Evolutionary conservation across 2,888 invertebrate genomes (phyloP).

Genomic region (Lasioglossum lativentre): DNA sequence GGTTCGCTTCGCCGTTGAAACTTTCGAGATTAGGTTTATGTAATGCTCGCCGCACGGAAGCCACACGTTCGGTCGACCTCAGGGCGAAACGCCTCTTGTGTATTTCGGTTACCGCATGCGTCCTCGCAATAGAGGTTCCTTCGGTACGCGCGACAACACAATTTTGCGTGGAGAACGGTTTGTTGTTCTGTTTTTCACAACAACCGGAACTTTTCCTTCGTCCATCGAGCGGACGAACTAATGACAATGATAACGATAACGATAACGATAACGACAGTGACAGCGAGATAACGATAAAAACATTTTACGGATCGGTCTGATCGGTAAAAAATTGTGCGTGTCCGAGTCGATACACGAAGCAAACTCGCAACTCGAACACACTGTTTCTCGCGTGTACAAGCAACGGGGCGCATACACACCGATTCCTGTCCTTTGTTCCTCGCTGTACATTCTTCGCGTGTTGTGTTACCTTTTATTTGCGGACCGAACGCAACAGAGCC

Average conservation of each 20-base stretch:
- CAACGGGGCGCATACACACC: not conserved
- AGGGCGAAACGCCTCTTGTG: not conserved
- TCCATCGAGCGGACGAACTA: not conserved
- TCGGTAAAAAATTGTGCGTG: not conserved
- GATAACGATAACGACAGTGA: not conserved
- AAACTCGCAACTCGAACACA: not conserved
- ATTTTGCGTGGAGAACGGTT: not conserved
- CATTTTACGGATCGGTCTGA: not conserved
- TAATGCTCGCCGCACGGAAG: slow-evolving; percentile 47
- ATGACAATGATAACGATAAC: not conserved
- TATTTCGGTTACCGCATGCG: not conserved
- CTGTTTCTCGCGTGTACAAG: not conserved
- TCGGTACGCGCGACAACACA: too few species aligned
- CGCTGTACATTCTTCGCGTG: slow-evolving; percentile 24
- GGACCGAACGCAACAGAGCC: slow-evolving; percentile 32
- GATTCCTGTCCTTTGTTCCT: not conserved
- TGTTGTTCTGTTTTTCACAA: not conserved
- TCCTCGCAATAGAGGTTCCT: too few species aligned
- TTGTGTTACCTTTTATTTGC: slow-evolving; percentile 54
- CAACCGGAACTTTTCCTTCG: not conserved
- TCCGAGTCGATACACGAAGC: not conserved
- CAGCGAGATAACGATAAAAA: not conserved
- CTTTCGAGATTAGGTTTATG: slow-evolving; percentile 16
- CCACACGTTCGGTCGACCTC: slow-evolving; percentile 7
- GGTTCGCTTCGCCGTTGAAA: slow-evolving; percentile 5